Percentiles rank a stretch among this genome's conserved stretches.
Conservation (phyloP, 1,140 invertebrate species). For the Popillia japonica region DNA sequence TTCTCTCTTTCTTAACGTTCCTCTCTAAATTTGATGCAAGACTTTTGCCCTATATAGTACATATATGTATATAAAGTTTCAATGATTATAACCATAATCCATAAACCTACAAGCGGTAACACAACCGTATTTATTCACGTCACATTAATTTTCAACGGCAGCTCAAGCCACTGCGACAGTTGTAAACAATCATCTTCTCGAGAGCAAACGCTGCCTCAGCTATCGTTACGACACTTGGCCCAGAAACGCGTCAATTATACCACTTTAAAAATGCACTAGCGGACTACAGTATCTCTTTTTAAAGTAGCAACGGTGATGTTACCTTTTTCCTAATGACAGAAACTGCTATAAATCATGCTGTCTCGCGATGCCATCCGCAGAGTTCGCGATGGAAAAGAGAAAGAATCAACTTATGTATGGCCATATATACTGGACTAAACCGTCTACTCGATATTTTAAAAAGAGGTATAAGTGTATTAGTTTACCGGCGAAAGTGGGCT, state of each 20-base stretch:
- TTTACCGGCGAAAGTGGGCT: not conserved
- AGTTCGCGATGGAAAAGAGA: not conserved
- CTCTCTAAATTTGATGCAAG: too few species aligned
- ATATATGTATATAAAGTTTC: too few species aligned
- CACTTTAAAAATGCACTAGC: not conserved
- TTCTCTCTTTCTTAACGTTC: too few species aligned
- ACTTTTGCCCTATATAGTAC: too few species aligned
- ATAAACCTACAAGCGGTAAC: too few species aligned
- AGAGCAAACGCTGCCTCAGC: not conserved
- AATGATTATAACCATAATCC: too few species aligned
- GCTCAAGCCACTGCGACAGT: not conserved
- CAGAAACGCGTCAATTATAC: slow-evolving; percentile 9
- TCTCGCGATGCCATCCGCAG: not conserved
- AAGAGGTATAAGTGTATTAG: not conserved
- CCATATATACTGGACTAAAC: not conserved
- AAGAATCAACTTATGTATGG: not conserved
- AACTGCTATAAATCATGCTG: not conserved
- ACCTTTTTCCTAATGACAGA: not conserved
- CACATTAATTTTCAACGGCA: slow-evolving; percentile 4
- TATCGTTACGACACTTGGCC: not conserved
- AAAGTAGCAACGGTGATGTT: not conserved
- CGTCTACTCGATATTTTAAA: not conserved
- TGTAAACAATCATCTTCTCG: not conserved
- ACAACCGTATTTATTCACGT: not conserved
- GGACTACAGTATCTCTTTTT: not conserved